Conservation (phyloP, 2,888 invertebrate genomes). For the Portevinia maculata region DNA sequence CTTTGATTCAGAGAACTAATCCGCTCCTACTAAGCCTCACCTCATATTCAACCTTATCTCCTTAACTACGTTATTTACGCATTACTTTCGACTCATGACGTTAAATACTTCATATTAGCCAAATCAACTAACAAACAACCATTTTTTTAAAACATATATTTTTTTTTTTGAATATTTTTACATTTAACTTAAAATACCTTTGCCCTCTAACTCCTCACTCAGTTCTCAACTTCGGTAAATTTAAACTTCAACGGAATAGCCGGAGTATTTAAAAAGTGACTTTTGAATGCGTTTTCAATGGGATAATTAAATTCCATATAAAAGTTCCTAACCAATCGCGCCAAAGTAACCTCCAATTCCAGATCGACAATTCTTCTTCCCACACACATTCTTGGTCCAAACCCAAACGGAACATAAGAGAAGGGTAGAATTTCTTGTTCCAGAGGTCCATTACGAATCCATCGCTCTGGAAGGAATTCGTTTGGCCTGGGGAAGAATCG, state of each 20-base stretch:
- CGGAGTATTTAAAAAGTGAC: conserved; percentile 78
- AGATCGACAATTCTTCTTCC: conserved; percentile 89
- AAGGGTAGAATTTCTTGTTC: conserved; percentile 74
- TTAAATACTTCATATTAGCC: too few relatives aligned
- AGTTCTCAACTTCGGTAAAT: conserved; percentile 75
- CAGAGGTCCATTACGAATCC: conserved; percentile 77
- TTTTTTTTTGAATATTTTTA: too few relatives aligned
- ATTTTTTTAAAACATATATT: too few relatives aligned
- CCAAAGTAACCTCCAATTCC: conserved; percentile 85
- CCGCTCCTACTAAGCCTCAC: too few relatives aligned
- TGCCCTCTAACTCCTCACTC: too few relatives aligned
- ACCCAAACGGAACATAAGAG: conserved; percentile 86
- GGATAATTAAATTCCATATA: conserved; percentile 77
- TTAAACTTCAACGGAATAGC: conserved; percentile 80
- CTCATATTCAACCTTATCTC: too few relatives aligned
- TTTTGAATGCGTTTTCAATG: conserved; percentile 76
- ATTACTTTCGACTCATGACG: too few relatives aligned
- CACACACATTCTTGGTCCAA: conserved; percentile 87
- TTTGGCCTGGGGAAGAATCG: conserved; percentile 85
- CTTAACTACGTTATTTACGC: too few relatives aligned
- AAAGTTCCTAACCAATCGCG: conserved; percentile 80
- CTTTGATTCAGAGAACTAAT: too few relatives aligned
- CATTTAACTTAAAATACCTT: too few relatives aligned
- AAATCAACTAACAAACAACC: too few relatives aligned
- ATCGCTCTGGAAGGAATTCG: conserved; percentile 82